These are phyloP conservation scores for Carposina sasakii DNA, from an alignment of 1,140 invertebrate species.

Conservation along the genomic window DNA sequence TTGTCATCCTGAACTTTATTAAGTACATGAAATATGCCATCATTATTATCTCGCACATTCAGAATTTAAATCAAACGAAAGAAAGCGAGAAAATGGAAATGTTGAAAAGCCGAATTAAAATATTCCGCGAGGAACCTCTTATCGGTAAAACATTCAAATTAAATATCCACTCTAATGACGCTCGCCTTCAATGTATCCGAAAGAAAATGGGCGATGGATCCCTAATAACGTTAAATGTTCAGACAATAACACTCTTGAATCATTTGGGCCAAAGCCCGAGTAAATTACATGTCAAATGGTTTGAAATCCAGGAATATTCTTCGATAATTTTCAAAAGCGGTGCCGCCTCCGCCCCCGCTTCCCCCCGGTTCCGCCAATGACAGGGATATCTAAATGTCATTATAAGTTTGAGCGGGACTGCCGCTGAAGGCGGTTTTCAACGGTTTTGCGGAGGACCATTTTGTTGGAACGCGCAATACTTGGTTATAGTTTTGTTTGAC, in stretches of 20 bases:
- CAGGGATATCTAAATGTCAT: conserved; percentile 69
- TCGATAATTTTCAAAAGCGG: conserved; percentile 41
- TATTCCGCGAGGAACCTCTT: conserved; percentile 28
- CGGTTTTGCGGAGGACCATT: conserved; percentile 37
- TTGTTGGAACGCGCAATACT: too few species aligned
- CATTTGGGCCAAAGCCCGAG: conserved; percentile 36
- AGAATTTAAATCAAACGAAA: too few species aligned
- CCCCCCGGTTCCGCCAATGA: conserved; percentile 30
- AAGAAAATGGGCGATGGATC: conserved; percentile 31
- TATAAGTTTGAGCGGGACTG: conserved; percentile 61
- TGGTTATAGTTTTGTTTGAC: too few species aligned
- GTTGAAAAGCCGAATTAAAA: conserved; percentile 26
- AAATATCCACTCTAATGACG: conserved; percentile 46
- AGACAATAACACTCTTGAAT: conserved; percentile 57
- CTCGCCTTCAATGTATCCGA: conserved; percentile 36
- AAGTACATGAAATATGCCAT: too few species aligned
- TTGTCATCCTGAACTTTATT: too few species aligned
- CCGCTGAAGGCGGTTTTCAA: conserved; percentile 44
- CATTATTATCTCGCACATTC: too few species aligned
- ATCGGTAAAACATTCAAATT: conserved; percentile 56
- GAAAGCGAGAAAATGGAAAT: too few species aligned
- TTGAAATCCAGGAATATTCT: conserved; percentile 59
- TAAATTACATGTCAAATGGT: conserved; percentile 63
- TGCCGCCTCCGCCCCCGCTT: conserved; percentile 14
- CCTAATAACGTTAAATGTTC: conserved; percentile 53